phyloP scores from a whole-genome alignment of 1,140 invertebrate genomes.

The Heliconius hermathena region DNA sequence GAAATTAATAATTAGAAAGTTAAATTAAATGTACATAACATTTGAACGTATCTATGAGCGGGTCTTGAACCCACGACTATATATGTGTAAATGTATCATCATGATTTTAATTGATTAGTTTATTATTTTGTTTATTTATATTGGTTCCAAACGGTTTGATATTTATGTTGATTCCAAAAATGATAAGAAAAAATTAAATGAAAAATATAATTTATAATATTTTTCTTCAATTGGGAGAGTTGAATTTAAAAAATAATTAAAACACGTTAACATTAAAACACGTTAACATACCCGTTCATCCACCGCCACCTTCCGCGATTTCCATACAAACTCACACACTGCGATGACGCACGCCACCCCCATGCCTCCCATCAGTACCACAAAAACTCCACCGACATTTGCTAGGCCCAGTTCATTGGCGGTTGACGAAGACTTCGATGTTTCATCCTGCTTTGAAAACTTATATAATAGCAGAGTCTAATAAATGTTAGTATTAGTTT shows the following conservation, averaged over 20 bases:
- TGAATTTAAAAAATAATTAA: neutral
- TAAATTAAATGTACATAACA: no score
- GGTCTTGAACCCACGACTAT: no score
- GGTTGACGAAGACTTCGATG: slow-evolving; percentile 91
- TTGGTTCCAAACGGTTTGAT: no score
- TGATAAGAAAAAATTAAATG: neutral
- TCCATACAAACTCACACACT: slow-evolving; percentile 96
- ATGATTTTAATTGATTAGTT: neutral
- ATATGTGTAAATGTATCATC: neutral
- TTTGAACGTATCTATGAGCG: no score
- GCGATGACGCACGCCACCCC: slow-evolving; percentile 93
- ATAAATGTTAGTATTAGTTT: neutral
- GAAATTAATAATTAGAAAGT: no score
- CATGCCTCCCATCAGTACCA: slow-evolving; percentile 95
- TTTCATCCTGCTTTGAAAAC: slow-evolving; percentile 85
- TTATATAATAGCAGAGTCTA: slow-evolving; percentile 1
- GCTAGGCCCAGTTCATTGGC: slow-evolving; percentile 93
- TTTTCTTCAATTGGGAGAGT: neutral
- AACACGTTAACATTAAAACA: slow-evolving; percentile 69
- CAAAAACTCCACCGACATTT: slow-evolving; percentile 97
- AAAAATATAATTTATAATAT: neutral
- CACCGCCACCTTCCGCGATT: slow-evolving; percentile 94
- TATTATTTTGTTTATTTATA: no score
- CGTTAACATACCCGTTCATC: slow-evolving; percentile 91
- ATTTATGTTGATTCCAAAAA: no score